Percentiles rank a stretch among this genome's conserved stretches.
phyloP scores from a whole-genome alignment of 64 coral and sea anemone species.

The Trachythela sp. region DNA sequence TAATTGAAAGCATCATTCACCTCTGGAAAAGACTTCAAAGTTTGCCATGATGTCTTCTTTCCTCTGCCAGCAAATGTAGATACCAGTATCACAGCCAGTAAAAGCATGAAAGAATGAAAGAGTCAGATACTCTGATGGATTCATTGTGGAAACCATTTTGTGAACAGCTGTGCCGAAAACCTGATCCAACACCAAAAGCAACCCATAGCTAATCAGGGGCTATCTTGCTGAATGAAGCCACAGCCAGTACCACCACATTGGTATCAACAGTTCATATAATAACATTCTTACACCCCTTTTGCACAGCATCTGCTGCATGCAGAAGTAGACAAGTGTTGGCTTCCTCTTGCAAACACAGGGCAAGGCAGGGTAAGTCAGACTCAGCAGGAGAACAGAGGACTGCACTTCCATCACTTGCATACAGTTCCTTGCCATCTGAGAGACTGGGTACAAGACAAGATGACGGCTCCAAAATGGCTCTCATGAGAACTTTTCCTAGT shows the following conservation, averaged over 20 bases:
- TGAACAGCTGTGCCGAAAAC: constrained; percentile 28
- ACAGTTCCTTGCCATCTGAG: too few species aligned
- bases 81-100: constrained; percentile 48
- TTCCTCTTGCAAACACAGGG: too few species aligned
- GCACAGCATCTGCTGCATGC: too few species aligned
- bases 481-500: too few species aligned
- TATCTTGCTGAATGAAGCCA: neutral
- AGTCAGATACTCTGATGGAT: neutral
- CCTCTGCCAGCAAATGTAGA: constrained; percentile 40
- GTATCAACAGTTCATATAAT: neutral
- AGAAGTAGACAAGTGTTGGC: too few species aligned
- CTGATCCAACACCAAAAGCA: constrained; percentile 35
- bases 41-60: constrained; percentile 56
- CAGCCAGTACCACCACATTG: neutral
- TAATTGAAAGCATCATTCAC: constrained; percentile 34
- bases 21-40: constrained; percentile 54
- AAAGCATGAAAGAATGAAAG: constrained; percentile 53
- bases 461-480: too few species aligned
- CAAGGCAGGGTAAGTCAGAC: too few species aligned
- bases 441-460: too few species aligned
- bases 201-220: constrained; percentile 9
- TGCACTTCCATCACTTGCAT: too few species aligned
- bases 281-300: neutral
- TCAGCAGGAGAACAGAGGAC: too few species aligned
- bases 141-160: too few species aligned